Conservation (phyloP, 2,113 vertebrate genomes). For the Loxodonta africana region DNA sequence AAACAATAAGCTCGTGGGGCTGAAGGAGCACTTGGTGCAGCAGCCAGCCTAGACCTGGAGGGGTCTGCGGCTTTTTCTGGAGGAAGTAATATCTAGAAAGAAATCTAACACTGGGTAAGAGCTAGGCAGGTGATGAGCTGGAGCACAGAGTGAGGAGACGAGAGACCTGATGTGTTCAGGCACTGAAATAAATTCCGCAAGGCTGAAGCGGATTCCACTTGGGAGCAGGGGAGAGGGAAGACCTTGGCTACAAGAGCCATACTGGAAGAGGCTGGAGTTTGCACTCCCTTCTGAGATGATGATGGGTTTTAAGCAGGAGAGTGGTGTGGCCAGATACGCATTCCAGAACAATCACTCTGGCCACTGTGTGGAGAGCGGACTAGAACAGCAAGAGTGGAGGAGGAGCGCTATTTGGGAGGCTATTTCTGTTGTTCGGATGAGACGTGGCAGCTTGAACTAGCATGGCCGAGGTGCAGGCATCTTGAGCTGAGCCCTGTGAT, state of each 20-base stretch:
- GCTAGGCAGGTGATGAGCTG: not conserved
- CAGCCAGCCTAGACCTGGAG: not conserved
- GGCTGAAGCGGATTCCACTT: not conserved
- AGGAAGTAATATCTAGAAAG: not conserved
- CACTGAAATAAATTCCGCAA: not conserved
- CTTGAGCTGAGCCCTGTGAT: not conserved
- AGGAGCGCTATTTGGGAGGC: not conserved
- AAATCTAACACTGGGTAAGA: not conserved
- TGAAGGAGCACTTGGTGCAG: too few relatives aligned
- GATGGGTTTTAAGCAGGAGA: not conserved
- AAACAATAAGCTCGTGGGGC: not conserved
- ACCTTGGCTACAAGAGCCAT: not conserved
- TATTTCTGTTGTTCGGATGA: not conserved
- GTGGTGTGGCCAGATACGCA: not conserved
- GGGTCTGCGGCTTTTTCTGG: not conserved
- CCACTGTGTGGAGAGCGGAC: not conserved
- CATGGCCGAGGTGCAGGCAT: accelerated
- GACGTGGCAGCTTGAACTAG: accelerated
- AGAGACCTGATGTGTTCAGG: not conserved
- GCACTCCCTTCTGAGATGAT: not conserved
- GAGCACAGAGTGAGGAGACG: not conserved
- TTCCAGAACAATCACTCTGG: not conserved
- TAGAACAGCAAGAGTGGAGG: not conserved
- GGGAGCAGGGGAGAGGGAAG: not conserved
- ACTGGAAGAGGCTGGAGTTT: not conserved